Percentiles rank a stretch among this genome's conserved stretches.
Evolutionary conservation across 2,888 invertebrate species (phyloP).

Genomic region (Tortrix viridana): DNA sequence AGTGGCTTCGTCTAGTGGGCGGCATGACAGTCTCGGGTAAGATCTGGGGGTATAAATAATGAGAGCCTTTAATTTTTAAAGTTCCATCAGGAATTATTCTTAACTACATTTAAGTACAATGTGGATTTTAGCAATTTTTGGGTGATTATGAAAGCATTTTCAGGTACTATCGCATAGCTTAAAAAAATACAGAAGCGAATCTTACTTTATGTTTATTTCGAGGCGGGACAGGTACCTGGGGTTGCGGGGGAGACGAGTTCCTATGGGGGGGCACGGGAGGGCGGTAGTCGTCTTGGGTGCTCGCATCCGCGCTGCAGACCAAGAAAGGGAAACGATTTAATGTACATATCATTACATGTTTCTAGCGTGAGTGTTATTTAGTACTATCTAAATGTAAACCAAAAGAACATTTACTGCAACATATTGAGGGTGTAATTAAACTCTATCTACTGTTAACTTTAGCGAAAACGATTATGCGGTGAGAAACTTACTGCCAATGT

Average conservation of each 20-base stretch:
- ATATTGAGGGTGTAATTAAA: constrained; percentile 19
- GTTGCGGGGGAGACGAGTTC: constrained; percentile 85
- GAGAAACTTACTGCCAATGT: constrained; percentile 80
- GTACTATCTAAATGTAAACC: constrained; percentile 5
- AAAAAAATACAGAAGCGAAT: constrained; percentile 25
- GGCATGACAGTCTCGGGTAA: constrained; percentile 81
- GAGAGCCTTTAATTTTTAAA: background rate
- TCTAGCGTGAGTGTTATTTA: background rate
- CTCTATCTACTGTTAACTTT: constrained; percentile 9
- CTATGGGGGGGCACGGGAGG: constrained; percentile 96
- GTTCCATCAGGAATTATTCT: background rate
- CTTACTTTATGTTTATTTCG: constrained; percentile 78
- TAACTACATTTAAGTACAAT: background rate
- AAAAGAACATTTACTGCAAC: constrained; percentile 15
- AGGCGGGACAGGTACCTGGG: constrained; percentile 67
- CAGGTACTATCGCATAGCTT: constrained; percentile 18
- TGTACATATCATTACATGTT: constrained; percentile 11
- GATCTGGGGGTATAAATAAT: constrained; percentile 54
- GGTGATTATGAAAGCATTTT: constrained; percentile 18
- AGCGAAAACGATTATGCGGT: constrained; percentile 43
- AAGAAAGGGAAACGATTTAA: constrained; percentile 62
- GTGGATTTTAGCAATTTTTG: constrained; percentile 1
- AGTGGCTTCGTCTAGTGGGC: constrained; percentile 76
- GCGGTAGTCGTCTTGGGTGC: constrained; percentile 86
- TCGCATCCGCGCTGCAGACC: constrained; percentile 75